Conservation (phyloP, 2,888 invertebrate species). For the Agrotis clavis region DNA sequence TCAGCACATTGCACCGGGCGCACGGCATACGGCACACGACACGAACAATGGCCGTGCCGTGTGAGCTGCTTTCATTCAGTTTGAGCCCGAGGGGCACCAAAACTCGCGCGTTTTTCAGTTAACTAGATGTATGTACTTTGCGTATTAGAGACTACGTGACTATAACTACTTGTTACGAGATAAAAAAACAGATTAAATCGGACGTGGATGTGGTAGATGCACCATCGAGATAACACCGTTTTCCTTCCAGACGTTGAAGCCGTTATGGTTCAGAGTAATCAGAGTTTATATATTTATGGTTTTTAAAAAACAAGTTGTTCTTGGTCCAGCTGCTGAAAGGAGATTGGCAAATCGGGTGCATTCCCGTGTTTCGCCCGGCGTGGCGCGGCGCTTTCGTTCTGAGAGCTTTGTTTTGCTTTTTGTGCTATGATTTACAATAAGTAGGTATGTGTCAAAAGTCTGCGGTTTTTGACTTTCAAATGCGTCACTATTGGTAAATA, state of each 20-base stretch:
- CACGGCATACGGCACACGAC: slow-evolving; percentile 31
- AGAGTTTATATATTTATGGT: not conserved
- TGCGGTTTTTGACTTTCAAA: no score
- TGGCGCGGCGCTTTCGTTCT: not conserved
- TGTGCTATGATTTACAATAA: no score
- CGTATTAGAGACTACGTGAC: slow-evolving; percentile 14
- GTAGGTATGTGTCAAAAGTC: no score
- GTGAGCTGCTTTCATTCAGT: slow-evolving; percentile 72
- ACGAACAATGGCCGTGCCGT: slow-evolving; percentile 67
- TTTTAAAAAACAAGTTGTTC: no score
- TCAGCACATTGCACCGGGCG: slow-evolving; percentile 28
- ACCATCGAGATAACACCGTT: slow-evolving; percentile 11
- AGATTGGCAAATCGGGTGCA: not conserved
- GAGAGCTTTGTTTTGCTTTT: not conserved
- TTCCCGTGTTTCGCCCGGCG: not conserved
- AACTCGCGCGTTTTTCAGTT: slow-evolving; percentile 65
- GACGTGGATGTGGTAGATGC: slow-evolving; percentile 1
- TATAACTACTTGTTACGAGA: slow-evolving; percentile 8
- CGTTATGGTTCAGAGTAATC: not conserved
- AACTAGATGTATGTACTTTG: slow-evolving; percentile 33
- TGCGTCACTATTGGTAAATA: no score
- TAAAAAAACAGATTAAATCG: slow-evolving; percentile 3
- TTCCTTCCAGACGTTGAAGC: slow-evolving; percentile 13
- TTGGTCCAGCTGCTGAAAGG: not conserved
- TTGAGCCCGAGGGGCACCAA: slow-evolving; percentile 61